These are phyloP conservation scores for Alligator mississippiensis DNA, from an alignment of 2,113 vertebrate genomes.

Conservation along the genomic window DNA sequence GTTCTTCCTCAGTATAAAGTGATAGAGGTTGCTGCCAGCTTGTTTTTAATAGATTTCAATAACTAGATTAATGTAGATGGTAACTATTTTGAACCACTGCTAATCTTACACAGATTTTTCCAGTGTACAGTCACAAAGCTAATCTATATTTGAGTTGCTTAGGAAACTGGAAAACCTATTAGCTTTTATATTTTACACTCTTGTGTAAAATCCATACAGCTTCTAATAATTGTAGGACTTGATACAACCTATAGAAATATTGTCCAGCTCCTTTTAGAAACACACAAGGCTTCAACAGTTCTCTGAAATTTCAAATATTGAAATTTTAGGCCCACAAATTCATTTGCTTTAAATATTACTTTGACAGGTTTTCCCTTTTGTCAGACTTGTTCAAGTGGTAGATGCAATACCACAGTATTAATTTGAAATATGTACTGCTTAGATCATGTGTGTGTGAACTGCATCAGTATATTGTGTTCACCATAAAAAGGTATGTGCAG, in stretches of 20 bases:
- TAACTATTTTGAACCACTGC: background rate
- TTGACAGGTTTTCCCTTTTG: background rate
- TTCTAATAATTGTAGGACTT: too few species aligned
- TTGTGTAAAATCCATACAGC: background rate
- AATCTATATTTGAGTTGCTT: background rate
- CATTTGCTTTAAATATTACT: background rate
- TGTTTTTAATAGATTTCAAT: background rate
- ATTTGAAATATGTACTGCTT: background rate
- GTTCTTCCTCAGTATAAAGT: background rate
- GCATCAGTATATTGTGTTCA: background rate
- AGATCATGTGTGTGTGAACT: background rate
- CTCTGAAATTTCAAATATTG: background rate
- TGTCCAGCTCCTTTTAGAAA: too few species aligned
- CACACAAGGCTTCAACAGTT: background rate
- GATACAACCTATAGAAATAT: too few species aligned
- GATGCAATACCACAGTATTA: background rate
- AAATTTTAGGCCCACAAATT: background rate
- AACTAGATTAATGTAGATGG: background rate
- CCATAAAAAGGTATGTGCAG: background rate
- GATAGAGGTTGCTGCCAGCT: background rate
- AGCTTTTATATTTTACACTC: background rate
- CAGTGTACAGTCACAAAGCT: too few species aligned
- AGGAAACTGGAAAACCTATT: background rate
- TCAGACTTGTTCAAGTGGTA: background rate
- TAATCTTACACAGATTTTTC: background rate